Conservation (phyloP, 1,140 invertebrate genomes). For the Leucophenga varia region DNA sequence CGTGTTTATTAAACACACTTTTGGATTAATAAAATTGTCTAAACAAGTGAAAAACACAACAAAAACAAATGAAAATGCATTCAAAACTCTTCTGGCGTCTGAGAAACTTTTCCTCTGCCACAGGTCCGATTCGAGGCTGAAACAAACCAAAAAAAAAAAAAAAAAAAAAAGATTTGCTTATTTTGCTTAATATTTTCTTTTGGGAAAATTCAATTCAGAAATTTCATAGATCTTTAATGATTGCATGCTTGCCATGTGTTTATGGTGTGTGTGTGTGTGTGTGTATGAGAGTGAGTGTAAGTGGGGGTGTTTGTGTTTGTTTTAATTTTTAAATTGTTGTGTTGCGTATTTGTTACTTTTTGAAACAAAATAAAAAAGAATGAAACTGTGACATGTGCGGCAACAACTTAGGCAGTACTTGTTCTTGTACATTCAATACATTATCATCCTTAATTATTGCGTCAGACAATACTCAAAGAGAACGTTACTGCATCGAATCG, state of each 20-base stretch:
- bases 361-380: slow-evolving; percentile 9
- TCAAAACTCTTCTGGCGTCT: slow-evolving; percentile 12
- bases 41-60: background rate
- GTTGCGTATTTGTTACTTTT: too few relatives aligned
- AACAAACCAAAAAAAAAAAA: background rate
- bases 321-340: too few relatives aligned
- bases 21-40: slow-evolving; percentile 4
- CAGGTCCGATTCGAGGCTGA: slow-evolving; percentile 5
- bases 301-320: too few relatives aligned
- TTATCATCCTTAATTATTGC: slow-evolving; percentile 53
- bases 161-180: too few relatives aligned
- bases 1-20: background rate
- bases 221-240: too few relatives aligned
- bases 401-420: slow-evolving; percentile 13
- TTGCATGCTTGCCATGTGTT: too few relatives aligned
- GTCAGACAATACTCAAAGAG: slow-evolving; percentile 26
- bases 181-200: too few relatives aligned
- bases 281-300: too few relatives aligned
- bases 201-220: too few relatives aligned
- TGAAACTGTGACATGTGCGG: slow-evolving; percentile 23
- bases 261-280: too few relatives aligned
- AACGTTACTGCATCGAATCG: too few relatives aligned
- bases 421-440: too few relatives aligned
- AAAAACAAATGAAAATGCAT: slow-evolving; percentile 3
- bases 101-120: slow-evolving; percentile 17